Conservation (phyloP, 2,797 vertebrate genomes). For the Hypotaenidia philippensis region DNA sequence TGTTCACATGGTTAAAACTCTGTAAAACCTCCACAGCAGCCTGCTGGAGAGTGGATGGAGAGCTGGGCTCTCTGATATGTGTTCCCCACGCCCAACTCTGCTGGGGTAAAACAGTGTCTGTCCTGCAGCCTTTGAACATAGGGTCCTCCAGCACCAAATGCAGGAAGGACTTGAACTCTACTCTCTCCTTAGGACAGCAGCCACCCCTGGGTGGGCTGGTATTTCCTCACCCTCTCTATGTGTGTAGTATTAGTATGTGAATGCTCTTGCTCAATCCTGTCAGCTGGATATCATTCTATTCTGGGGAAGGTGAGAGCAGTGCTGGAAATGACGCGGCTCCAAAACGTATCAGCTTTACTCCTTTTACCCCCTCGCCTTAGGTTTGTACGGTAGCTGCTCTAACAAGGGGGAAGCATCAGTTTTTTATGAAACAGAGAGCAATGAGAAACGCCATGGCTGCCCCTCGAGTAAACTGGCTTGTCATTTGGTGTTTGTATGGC, state of each 20-base stretch:
- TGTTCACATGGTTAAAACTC: not conserved
- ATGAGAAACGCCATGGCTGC: not conserved
- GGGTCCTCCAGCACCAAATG: not conserved
- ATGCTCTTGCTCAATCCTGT: conserved; percentile 2
- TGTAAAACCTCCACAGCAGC: not conserved
- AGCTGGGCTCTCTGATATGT: not conserved
- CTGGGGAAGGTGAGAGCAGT: conserved; percentile 30
- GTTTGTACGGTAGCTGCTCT: rapidly evolving
- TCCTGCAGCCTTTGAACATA: not conserved
- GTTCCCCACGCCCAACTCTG: rapidly evolving
- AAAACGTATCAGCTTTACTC: not conserved
- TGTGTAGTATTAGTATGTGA: not conserved
- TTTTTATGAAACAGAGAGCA: rapidly evolving
- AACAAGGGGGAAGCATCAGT: not conserved
- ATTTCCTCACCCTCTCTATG: not conserved
- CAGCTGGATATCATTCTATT: conserved; percentile 39
- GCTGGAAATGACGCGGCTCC: not conserved
- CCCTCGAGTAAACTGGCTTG: not conserved
- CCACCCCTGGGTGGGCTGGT: not conserved
- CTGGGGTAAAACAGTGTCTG: not conserved
- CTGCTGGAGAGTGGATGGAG: not conserved
- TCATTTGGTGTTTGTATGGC: not conserved
- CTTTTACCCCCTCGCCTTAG: not conserved
- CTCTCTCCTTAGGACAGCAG: not conserved
- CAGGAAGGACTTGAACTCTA: not conserved